Evolutionary conservation across 1,140 invertebrate genomes (phyloP), one percentile per base, ranked within the genome.

Genomic region (Heliconius congener): DNA sequence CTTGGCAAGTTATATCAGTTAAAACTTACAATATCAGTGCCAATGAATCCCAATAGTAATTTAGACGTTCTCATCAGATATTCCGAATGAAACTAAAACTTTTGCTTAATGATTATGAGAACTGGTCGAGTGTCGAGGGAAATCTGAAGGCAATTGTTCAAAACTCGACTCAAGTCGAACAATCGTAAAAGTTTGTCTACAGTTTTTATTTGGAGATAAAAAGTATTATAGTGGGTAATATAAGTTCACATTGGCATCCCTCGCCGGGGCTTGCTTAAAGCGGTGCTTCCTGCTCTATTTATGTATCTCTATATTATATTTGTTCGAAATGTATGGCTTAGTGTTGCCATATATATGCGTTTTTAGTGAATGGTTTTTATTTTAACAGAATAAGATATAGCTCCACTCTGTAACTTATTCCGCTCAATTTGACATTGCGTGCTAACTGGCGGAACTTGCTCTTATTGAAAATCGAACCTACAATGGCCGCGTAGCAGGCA

Each of bases 71-170:
- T 60, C n/a, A 46, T 52, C 27, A 71, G 34, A 77, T 71, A 71
- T 71, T 75, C 73, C 13, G 4, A 76, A 71, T 75, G 77, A 73
- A 84, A 86, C 82, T 85, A 83, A 73, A 85, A 86, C 77, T 86
- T 57, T 86, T 82, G 60, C 76, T 81, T 87, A 85, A 88, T 87
- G 84, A 87, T 87, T 87, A 87, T 82, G 78, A 79, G 71, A 81
- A 73, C 66, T 74, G 78, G 81, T 77, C 79, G 83, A 82, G 83
- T 81, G 85, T 84, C 90, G 74, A 77, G 88, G 90, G 88, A 91
- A 90, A 90, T 91, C 86, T 86, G 81, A 78, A 77, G 79, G 72
- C 84, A 80, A 85, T 78, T 81, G 81, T 81, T 80, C 79, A 78
- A 37, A 37, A 18, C 70, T 42, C 75, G 70, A 80, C 57, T 74